Percentiles rank a stretch among this genome's conserved stretches.
Evolutionary conservation across 1,140 invertebrate genomes (phyloP).

Genomic region (Drosophila parabipectinata): DNA sequence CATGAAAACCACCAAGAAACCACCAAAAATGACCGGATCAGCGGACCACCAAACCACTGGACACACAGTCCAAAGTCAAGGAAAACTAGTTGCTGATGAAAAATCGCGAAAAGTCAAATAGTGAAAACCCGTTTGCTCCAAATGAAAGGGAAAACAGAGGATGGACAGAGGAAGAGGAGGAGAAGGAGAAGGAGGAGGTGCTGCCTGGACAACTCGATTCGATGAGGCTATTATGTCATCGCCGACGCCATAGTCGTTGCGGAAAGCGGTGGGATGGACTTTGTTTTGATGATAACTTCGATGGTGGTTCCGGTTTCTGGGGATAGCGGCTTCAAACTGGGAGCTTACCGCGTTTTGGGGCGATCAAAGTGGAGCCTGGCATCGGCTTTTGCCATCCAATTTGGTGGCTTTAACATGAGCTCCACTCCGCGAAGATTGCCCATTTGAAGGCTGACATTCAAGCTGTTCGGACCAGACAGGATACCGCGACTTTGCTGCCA

Average conservation of each 20-base stretch:
- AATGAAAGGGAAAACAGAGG: constrained; percentile 57
- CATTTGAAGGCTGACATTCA: constrained; percentile 55
- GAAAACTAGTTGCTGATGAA: constrained; percentile 63
- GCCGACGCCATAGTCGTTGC: constrained; percentile 42
- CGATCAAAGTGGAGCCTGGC: constrained; percentile 50
- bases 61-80: constrained; percentile 37
- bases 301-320: constrained; percentile 46
- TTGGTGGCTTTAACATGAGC: constrained; percentile 34
- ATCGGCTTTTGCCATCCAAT: constrained; percentile 33
- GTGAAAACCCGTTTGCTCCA: constrained; percentile 45
- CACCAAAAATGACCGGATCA: constrained; percentile 2
- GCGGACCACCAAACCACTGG: constrained; percentile 14
- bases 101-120: constrained; percentile 46
- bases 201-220: constrained; percentile 31
- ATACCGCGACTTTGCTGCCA: neutral
- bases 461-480: constrained; percentile 59
- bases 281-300: constrained; percentile 48
- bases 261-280: constrained; percentile 56
- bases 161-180: constrained; percentile 18
- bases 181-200: constrained; percentile 7
- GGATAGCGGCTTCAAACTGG: constrained; percentile 1
- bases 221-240: constrained; percentile 71
- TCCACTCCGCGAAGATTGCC: constrained; percentile 17
- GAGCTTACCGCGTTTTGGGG: constrained; percentile 8
- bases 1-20: constrained; percentile 17